A percentile compares a stretch with the other conserved stretches of the same genome.
Evolutionary conservation across 2,797 vertebrate species (phyloP).

Genomic region (Propithecus perrieri): DNA sequence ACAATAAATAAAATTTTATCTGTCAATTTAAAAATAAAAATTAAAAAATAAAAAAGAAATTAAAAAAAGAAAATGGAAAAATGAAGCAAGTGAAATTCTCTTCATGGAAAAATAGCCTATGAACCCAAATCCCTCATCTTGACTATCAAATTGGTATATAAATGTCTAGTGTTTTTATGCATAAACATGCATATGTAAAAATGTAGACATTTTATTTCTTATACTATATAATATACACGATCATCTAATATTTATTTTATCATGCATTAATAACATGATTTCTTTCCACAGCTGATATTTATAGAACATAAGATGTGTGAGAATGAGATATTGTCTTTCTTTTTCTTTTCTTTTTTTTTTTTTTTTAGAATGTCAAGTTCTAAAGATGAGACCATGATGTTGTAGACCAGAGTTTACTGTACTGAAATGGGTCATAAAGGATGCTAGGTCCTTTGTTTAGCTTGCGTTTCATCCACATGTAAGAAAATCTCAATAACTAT

Average conservation of each 20-base stretch:
- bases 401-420: neutral
- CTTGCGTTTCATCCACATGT: neutral
- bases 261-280: neutral
- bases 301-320: neutral
- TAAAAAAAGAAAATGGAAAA: neutral
- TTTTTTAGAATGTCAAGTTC: neutral
- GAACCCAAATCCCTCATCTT: neutral
- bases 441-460: too few relatives aligned
- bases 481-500: neutral
- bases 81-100: neutral
- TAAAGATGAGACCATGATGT: neutral
- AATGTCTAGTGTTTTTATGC: neutral
- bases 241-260: neutral
- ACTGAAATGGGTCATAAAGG: neutral
- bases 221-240: neutral
- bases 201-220: neutral
- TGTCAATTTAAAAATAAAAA: neutral
- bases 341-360: too few relatives aligned
- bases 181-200: neutral
- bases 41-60: neutral
- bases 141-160: neutral
- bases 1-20: neutral
- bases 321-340: neutral
- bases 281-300: neutral
- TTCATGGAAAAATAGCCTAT: neutral